Conservation (phyloP, 2,888 invertebrate genomes). For the Lapara coniferarum region DNA sequence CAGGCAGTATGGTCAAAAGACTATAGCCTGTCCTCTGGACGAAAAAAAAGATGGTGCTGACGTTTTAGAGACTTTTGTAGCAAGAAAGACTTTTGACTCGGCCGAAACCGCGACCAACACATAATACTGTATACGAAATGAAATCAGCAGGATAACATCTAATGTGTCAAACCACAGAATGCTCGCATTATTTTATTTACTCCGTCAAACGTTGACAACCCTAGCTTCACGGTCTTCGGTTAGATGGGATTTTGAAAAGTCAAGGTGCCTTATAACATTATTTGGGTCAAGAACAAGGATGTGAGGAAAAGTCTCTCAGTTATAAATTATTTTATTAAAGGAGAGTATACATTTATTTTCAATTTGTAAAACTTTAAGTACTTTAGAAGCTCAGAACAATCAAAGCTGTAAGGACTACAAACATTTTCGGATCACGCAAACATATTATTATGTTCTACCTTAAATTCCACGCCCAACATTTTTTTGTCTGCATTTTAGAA, state of each 20-base stretch:
- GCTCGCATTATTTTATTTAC: neutral
- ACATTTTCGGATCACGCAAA: neutral
- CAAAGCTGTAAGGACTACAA: neutral
- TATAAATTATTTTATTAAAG: neutral
- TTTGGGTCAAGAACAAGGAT: conserved; percentile 6
- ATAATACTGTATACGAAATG: too few species aligned
- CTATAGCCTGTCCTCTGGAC: too few species aligned
- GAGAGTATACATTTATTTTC: too few species aligned
- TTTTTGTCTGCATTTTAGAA: neutral
- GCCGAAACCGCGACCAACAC: too few species aligned
- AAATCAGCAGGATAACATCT: neutral
- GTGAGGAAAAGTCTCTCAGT: neutral
- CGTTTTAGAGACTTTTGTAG: too few species aligned
- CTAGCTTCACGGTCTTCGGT: neutral
- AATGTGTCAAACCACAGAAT: too few species aligned
- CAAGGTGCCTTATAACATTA: neutral
- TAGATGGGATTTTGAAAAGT: conserved; percentile 8
- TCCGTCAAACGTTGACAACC: neutral
- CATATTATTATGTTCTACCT: neutral
- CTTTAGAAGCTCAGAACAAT: too few species aligned
- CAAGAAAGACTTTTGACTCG: too few species aligned
- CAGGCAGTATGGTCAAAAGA: too few species aligned
- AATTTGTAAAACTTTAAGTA: too few species aligned
- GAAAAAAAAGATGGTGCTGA: too few species aligned
- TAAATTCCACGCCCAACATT: neutral